Evolutionary conservation across 2,888 invertebrate species (phyloP), one percentile per base, ranked within the genome.

Genomic region (Meteorus cinctellus): DNA sequence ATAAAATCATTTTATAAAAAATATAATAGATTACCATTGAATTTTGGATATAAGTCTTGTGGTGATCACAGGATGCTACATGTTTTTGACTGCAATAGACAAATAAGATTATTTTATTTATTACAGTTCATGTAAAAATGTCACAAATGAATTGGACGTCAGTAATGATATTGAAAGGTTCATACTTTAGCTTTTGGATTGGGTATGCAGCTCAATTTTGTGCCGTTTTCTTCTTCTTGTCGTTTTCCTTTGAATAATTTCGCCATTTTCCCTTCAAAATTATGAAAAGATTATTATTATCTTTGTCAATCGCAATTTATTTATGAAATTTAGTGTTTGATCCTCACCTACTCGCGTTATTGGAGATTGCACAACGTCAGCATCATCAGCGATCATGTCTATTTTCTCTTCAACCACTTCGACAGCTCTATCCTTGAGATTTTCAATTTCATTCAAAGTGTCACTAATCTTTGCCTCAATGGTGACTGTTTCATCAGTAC

Each of bases 321-420:
- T 16, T 16, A 4, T 19, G 10, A 60, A 71, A 60, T 51, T 55
- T 29, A 68, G 24, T 62, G 60, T 14, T 66, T 67, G 24, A 27
- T 65, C 16, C 16, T 60, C 76, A 85, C 87, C 85, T 51, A 83
- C 81, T 80, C 76, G 83, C 6, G 83, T 79, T 4, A 81, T 66
- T 1, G 86, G 84, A 29, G 86, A 85, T 36, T 86, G 86, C 27
- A 87, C 81, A 41, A 87, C 86, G 29, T 87, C 87, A 10, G 82
- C 82, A 70, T 87, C 86, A 66, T 85, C 91, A 88, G 74, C 80
- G 10, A 60, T 41, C 6, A 70, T 90, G 89, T 84, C 90, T 88
- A 84, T 90, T 89, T 81, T 90, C 19, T 82, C 78, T 72, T 86
- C 89, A 84, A 83, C 82, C 82, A 85, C 80, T 31, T 87, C 86